Evolutionary conservation across 2,888 invertebrate genomes (phyloP), one percentile per base, ranked within the genome.

Genomic region (Drosophila bunnanda): DNA sequence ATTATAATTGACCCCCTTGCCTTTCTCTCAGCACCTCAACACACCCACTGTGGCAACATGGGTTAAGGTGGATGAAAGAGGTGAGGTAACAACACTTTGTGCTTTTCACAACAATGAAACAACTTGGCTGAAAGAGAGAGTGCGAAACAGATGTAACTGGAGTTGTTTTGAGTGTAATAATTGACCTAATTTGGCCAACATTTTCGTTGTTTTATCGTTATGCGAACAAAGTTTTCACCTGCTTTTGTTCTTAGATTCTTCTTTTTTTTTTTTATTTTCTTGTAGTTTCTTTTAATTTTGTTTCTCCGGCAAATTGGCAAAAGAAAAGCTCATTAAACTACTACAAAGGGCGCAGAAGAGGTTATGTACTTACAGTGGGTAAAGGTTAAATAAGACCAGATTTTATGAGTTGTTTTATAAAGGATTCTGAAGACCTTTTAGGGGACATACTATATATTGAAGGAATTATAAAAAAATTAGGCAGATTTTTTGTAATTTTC

Each of bases 301-400:
- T 52, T 52, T 52, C 50, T 36, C 32, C 50, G 39, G 50, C 61
- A 81, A 64, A 69, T 61, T 61, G 43, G 72, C 72, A 60, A 79
- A 82, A 79, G 66, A 77, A 80, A 85, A 76, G 80, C 82, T 86
- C 86, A 86, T 82, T 82, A 77, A 80, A 82, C 77, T 80, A 78
- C 39, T n/a, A 41, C 54, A 54, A 41, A 54, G 54, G 17, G 54
- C n/a, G 22, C 9, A 25, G 20, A 17, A n/a, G 32, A 34, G 50
- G 32, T 32, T 20, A 32, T 32, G 48, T 20, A 32, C 32, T 34
- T 22, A 52, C 50, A 52, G 50, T 52, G 50, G 50, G 20, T 15
- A 20, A 20, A 15, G 13, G 20, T 50, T 13, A 2, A 5, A 15
- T 20, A 6, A 34, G 22, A 50, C 15, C 4, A n/a, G n/a, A n/a